These are phyloP conservation scores for Geodia barretti DNA, from an alignment of 37 sponge, comb jelly and placozoan genomes.

Conservation along the genomic window DNA sequence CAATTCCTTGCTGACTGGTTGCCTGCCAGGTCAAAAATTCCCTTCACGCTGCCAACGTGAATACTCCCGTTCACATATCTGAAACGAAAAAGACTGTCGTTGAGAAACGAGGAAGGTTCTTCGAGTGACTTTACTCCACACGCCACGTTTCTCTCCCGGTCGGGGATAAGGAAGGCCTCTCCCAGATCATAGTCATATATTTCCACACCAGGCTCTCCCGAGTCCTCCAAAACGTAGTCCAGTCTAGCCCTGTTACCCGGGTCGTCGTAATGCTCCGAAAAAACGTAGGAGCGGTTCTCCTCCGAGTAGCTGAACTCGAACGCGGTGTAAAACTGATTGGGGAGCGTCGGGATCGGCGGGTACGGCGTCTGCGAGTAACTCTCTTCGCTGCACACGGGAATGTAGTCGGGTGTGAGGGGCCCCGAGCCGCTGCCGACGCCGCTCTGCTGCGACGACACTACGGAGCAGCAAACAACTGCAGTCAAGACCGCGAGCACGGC, in stretches of 20 bases:
- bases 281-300: not conserved
- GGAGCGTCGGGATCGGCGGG: slow-evolving; percentile 36
- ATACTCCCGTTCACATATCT: slow-evolving; percentile 29
- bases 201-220: not conserved
- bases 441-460: too few species aligned
- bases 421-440: too few species aligned
- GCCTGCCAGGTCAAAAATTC: not conserved
- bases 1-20: slow-evolving; percentile 9
- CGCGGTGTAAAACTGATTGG: slow-evolving; percentile 37
- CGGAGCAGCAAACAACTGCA: too few species aligned
- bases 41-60: slow-evolving; percentile 15
- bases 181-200: slow-evolving; percentile 28
- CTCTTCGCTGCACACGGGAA: not conserved
- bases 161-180: slow-evolving; percentile 44
- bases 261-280: slow-evolving; percentile 43
- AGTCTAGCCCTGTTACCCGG: slow-evolving; percentile 42
- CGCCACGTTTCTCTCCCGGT: slow-evolving; percentile 1
- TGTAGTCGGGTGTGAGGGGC: too few species aligned
- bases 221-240: not conserved
- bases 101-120: not conserved
- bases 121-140: slow-evolving; percentile 21
- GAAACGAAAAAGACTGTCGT: not conserved
- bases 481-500: too few species aligned
- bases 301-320: slow-evolving; percentile 25
- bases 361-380: not conserved